phyloP scores from a whole-genome alignment of 1,140 invertebrate genomes.

The Drosophila aff. region DNA sequence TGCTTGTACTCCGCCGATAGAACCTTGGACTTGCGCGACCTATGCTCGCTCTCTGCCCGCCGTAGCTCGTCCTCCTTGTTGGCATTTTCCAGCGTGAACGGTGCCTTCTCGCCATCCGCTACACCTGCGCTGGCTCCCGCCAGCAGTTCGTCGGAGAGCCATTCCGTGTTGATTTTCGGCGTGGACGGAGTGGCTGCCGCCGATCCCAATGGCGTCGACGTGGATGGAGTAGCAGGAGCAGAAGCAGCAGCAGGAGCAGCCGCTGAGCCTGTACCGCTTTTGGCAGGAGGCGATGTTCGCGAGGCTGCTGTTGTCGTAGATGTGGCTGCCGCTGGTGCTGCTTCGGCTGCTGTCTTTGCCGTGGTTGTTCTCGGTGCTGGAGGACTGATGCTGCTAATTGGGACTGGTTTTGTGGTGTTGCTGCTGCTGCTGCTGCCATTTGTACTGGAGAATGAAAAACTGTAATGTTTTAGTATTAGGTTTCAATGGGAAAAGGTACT shows the following conservation, averaged over 20 bases:
- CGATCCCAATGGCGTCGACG: conserved; percentile 17
- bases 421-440: conserved; percentile 48
- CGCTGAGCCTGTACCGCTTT: not conserved
- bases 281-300: not conserved
- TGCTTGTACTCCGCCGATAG: conserved; percentile 81
- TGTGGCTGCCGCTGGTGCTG: not conserved
- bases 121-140: not conserved
- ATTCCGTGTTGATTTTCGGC: conserved; percentile 71
- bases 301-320: conserved; percentile 5
- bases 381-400: conserved; percentile 32
- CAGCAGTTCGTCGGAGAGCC: conserved; percentile 63
- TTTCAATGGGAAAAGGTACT: not conserved
- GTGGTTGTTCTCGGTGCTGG: conserved; percentile 9
- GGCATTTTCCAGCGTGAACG: conserved; percentile 79
- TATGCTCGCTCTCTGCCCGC: conserved; percentile 74
- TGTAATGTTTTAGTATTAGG: not conserved
- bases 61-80: conserved; percentile 79
- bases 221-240: conserved; percentile 6
- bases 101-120: conserved; percentile 51
- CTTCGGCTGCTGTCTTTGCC: not conserved
- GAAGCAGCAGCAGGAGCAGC: not conserved
- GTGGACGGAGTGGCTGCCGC: conserved; percentile 68
- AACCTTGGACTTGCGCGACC: conserved; percentile 79
- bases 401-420: conserved; percentile 28
- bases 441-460: conserved; percentile 43